Evolutionary conservation across 2,113 vertebrate genomes (phyloP).

Genomic region (Balaenoptera acutorostrata): DNA sequence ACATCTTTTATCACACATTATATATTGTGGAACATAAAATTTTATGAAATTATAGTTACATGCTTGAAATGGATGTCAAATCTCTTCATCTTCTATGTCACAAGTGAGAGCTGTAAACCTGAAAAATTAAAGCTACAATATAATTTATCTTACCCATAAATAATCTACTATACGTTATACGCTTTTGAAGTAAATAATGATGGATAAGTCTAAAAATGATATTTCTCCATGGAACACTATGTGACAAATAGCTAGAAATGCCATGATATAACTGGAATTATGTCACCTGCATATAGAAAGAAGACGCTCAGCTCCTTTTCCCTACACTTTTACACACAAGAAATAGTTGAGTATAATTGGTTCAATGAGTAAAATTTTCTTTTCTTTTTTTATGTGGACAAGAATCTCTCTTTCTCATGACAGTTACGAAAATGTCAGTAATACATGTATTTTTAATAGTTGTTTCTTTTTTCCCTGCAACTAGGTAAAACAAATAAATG

Average conservation of each 20-base stretch:
- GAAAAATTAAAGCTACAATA: constrained; percentile 61
- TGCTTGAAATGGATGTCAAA: constrained; percentile 68
- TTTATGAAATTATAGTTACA: constrained; percentile 73
- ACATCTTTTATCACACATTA: constrained; percentile 52
- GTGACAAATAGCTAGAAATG: neutral
- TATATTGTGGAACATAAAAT: constrained; percentile 63
- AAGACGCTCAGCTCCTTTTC: neutral
- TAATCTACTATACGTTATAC: constrained; percentile 33
- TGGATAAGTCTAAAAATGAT: constrained; percentile 48
- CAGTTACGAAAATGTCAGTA: neutral
- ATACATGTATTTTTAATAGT: neutral
- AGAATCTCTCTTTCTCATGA: neutral
- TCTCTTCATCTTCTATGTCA: constrained; percentile 69
- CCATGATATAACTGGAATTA: neutral
- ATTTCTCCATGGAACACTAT: constrained; percentile 21
- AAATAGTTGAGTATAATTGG: neutral
- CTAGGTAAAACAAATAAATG: neutral
- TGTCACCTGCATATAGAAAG: neutral
- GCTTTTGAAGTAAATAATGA: constrained; percentile 53
- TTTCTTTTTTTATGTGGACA: neutral
- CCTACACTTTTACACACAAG: neutral
- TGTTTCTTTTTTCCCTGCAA: neutral
- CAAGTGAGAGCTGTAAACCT: constrained; percentile 58
- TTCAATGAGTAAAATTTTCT: neutral
- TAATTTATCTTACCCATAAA: constrained; percentile 60